phyloP scores from a whole-genome alignment of 2,113 vertebrate species.

The Octodon degus region DNA sequence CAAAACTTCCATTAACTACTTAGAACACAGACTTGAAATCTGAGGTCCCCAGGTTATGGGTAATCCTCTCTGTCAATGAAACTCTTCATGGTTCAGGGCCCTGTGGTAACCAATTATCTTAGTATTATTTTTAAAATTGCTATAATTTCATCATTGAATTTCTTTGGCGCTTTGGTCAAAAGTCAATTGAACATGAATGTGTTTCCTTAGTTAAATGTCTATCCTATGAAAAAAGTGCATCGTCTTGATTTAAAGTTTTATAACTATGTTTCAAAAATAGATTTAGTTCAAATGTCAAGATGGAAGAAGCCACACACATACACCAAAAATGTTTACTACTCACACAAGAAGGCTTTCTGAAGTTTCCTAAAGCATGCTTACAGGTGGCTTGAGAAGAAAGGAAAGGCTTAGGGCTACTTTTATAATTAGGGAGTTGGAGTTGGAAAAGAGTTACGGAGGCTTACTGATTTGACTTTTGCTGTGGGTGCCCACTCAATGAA shows the following conservation, averaged over 20 bases:
- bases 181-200: neutral
- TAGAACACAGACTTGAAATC: neutral
- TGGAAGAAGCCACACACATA: neutral
- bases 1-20: neutral
- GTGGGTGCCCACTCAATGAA: neutral
- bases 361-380: neutral
- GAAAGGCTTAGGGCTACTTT: neutral
- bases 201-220: neutral
- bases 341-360: neutral
- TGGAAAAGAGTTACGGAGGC: neutral
- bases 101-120: neutral
- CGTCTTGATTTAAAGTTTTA: neutral
- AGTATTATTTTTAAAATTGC: neutral
- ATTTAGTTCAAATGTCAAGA: conserved; percentile 4
- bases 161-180: neutral
- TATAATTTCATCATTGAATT: neutral
- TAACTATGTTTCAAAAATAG: neutral
- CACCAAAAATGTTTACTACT: neutral
- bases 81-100: neutral
- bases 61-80: neutral
- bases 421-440: neutral
- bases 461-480: neutral
- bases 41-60: neutral
- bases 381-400: neutral
- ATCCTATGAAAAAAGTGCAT: neutral